Conservation (phyloP, 2,888 invertebrate species). For the Mythimna ferrago region DNA sequence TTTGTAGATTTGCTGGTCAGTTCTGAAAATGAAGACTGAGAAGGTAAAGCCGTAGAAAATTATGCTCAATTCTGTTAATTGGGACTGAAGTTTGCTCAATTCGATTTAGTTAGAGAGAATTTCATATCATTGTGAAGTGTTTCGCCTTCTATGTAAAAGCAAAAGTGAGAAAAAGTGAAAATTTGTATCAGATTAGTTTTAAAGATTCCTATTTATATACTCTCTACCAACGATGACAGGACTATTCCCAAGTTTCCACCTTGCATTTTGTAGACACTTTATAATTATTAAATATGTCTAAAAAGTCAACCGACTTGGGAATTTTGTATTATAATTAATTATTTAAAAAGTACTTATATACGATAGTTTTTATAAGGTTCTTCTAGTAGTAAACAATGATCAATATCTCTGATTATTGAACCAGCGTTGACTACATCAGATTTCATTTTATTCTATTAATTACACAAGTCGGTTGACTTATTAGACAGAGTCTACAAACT, state of each 20-base stretch:
- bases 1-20: conserved; percentile 73
- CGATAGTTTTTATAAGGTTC: too few relatives aligned
- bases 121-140: background rate
- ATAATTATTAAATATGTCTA: background rate
- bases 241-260: conserved; percentile 15
- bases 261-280: background rate
- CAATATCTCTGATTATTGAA: too few relatives aligned
- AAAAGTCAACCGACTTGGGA: too few relatives aligned
- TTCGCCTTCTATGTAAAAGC: conserved; percentile 14
- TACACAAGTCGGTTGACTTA: too few relatives aligned
- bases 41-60: background rate
- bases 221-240: background rate
- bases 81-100: background rate
- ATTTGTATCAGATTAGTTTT: background rate
- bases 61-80: conserved; percentile 34
- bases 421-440: too few relatives aligned
- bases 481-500: too few relatives aligned
- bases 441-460: too few relatives aligned
- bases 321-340: too few relatives aligned
- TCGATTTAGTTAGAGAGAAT: background rate
- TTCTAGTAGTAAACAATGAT: too few relatives aligned
- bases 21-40: conserved; percentile 50
- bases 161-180: background rate
- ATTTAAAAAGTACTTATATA: too few relatives aligned
- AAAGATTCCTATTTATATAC: conserved; percentile 13